Evolutionary conservation across 2,113 vertebrate species (phyloP), one percentile per base, ranked within the genome.

Genomic region (Pogona vitticeps): DNA sequence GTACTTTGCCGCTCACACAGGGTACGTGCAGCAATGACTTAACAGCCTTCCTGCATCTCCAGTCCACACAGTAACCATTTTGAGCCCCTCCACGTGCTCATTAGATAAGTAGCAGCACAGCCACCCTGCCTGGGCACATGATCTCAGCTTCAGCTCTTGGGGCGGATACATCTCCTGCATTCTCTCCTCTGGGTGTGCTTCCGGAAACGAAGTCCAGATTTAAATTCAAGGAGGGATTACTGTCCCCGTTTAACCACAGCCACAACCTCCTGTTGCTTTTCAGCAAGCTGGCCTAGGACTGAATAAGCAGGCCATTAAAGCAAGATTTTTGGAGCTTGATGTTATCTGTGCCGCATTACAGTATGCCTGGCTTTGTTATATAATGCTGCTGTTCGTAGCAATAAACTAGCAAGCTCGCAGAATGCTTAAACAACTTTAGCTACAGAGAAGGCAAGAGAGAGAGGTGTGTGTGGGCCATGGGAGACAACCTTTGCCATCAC

Each of bases 261-360:
- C 65, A 78, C 28, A 83, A 91, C 42, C 82, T 84, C 76, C 76
- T 84, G 56, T 61, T 76, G 80, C 23, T 28, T 46, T 82, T 84
- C 36, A 38, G 59, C 18, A 33, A 2, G 59, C 38, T 78, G 76
- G 40, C 75, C n/a, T 1, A 3, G 80, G 82, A 79, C 23, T 46
- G 76, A 88, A 82, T 65, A 42, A 83, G 46, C 38, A 40, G 82
- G 59, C 56, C 65, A 58, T 80, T 73, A 78, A 79, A 80, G 52
- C 36, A 71, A 46, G 76, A 76, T 87, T 42, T 76, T 76, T 70
- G 70, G 76, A 63, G 70, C 81, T 52, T 36, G 71, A 56, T 76
- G 71, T 79, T 76, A 67, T 87, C 85, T 84, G 17, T 80, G 58
- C 52, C 10, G 40, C 36, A 63, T 40, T 76, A 61, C 78, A 83